Percentiles rank a stretch among this genome's conserved stretches.
phyloP scores from a whole-genome alignment of 2,888 invertebrate genomes.

The Itoplectis maculator region DNA sequence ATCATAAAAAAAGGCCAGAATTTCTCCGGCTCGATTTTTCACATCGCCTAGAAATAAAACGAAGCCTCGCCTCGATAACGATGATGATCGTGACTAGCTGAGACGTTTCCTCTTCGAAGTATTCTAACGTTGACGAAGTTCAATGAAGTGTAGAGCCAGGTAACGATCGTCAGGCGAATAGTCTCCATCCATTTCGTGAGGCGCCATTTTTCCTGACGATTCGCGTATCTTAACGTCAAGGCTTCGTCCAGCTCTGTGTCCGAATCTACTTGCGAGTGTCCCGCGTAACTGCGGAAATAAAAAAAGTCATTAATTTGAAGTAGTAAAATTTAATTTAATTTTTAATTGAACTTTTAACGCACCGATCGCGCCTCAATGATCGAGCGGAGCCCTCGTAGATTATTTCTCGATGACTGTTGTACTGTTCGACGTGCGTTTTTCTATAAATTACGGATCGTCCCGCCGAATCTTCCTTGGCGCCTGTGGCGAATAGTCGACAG shows the following conservation, averaged over 20 bases:
- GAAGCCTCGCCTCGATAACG: slow-evolving; percentile 72
- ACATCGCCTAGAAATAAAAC: neutral
- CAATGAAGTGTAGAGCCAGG: slow-evolving; percentile 72
- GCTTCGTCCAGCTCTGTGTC: slow-evolving; percentile 79
- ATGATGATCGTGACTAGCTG: slow-evolving; percentile 74
- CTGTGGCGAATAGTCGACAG: slow-evolving; percentile 68
- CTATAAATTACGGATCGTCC: slow-evolving; percentile 72
- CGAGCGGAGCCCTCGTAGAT: slow-evolving; percentile 69
- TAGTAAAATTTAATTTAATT: slow-evolving; percentile 7
- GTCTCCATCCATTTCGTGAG: slow-evolving; percentile 69
- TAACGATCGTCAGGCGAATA: slow-evolving; percentile 67
- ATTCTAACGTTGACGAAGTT: slow-evolving; percentile 74
- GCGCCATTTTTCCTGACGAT: slow-evolving; percentile 69
- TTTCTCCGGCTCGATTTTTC: neutral
- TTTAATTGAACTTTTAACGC: slow-evolving; percentile 42
- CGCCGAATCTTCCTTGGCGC: slow-evolving; percentile 64
- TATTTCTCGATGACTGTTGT: slow-evolving; percentile 74
- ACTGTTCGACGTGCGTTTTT: slow-evolving; percentile 76
- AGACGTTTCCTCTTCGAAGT: slow-evolving; percentile 70
- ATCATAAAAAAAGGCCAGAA: neutral
- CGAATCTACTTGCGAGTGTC: slow-evolving; percentile 74
- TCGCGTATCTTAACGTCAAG: slow-evolving; percentile 57
- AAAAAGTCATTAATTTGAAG: neutral
- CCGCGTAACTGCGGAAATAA: slow-evolving; percentile 64
- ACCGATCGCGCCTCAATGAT: slow-evolving; percentile 57